Evolutionary conservation across 2,113 vertebrate species (phyloP), one percentile per base, ranked within the genome.

Genomic region (Conger conger): DNA sequence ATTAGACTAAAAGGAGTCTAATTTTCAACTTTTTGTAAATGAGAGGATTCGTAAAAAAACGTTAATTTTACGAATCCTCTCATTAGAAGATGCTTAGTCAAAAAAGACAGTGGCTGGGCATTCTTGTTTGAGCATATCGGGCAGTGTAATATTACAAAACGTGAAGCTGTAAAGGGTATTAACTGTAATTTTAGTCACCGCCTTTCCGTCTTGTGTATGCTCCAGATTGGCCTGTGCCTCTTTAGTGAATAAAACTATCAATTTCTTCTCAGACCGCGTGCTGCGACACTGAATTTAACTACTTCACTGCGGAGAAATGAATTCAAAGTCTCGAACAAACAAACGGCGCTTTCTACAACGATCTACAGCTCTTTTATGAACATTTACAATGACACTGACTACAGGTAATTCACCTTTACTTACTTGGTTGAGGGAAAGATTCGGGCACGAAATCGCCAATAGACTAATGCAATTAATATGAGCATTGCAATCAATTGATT

Each of bases 261-360:
- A 86, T 84, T 89, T 88, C 63, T 90, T 86, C 90, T 86, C 83
- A 84, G 83, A 83, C 88, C 89, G 84, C 83, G 23, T 89, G 89
- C 89, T 92, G 94, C 92, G 88, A 92, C 90, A 89, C 76, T 87
- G 88, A 86, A 76, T 90, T 94, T 93, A 93, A 93, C 92, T 89
- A 87, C 27, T 91, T 90, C 91, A 88, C 9, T 33, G 76, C 90
- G 37, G 45, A 11, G 4, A 85, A 35, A 30, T 38, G 76, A 36
- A 73, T 7, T 3, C 68, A 73, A n/a, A 30, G n/a, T 30, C n/a
- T 30, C 9, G n/a, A 30, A 73, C 27, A 73, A 33, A 73, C 13
- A 27, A 30, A 73, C 27, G 27, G n/a, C 8, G 68, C 33, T 30
- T 73, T 73, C 68, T 73, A 33, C 68, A 33, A 30, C 9, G 0